Conservation (phyloP, 2,113 vertebrate species). For the Anarhynchus alexandrinus region DNA sequence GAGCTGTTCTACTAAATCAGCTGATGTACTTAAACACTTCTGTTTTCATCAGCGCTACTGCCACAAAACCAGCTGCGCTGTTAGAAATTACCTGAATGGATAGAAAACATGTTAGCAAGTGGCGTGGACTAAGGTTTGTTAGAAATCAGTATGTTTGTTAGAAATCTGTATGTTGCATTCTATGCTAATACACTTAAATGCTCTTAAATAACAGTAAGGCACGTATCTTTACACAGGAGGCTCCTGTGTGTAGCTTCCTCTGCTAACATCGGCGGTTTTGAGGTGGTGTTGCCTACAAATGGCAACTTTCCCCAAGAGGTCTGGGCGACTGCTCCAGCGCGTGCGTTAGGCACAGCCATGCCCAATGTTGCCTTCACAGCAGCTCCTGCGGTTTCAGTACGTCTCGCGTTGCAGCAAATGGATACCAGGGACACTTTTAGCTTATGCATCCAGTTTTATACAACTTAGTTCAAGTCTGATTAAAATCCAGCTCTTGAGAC, state of each 20-base stretch:
- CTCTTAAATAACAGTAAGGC: neutral
- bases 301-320: neutral
- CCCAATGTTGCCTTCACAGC: neutral
- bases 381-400: neutral
- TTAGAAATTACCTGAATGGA: neutral
- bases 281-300: neutral
- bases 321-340: neutral
- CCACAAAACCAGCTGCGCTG: neutral
- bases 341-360: accelerated
- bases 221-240: neutral
- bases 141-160: neutral
- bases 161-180: neutral
- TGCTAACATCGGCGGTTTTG: neutral
- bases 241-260: neutral
- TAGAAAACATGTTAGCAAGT: neutral
- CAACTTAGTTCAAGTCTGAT: neutral
- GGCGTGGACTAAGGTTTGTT: neutral
- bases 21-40: neutral
- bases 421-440: neutral
- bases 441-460: neutral
- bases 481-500: neutral
- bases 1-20: neutral
- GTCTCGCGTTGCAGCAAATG: neutral
- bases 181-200: neutral
- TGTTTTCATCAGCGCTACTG: neutral